phyloP scores from a whole-genome alignment of 2,888 invertebrate species.

The Brenthis ino region DNA sequence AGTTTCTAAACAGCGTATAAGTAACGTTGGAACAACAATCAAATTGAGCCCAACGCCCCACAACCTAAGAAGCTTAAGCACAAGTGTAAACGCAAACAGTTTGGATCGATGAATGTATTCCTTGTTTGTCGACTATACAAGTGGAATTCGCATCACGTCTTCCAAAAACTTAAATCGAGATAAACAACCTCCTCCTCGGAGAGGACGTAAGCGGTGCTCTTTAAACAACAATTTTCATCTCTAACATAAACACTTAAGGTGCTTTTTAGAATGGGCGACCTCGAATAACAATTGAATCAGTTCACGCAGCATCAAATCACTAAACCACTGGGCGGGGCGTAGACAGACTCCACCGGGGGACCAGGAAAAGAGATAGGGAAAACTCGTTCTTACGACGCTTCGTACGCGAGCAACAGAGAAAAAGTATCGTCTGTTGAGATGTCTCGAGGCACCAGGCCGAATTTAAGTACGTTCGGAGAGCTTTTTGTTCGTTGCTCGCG shows the following conservation, averaged over 20 bases:
- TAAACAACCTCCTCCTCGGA: conserved; percentile 76
- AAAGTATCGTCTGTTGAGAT: conserved; percentile 59
- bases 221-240: conserved; percentile 79
- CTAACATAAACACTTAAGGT: conserved; percentile 74
- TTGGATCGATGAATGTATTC: conserved; percentile 75
- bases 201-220: conserved; percentile 75
- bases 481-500: conserved; percentile 75
- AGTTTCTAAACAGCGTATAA: conserved; percentile 77
- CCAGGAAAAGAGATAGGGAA: conserved; percentile 69
- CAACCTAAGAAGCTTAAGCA: conserved; percentile 63
- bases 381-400: conserved; percentile 49
- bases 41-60: conserved; percentile 59
- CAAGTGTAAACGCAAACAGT: conserved; percentile 54
- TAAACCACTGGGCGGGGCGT: conserved; percentile 82
- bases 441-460: conserved; percentile 70
- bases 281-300: conserved; percentile 80
- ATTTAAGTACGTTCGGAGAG: conserved; percentile 72
- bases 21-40: conserved; percentile 74
- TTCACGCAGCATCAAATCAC: conserved; percentile 83
- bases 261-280: conserved; percentile 66
- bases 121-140: conserved; percentile 77
- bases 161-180: conserved; percentile 81
- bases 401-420: conserved; percentile 64
- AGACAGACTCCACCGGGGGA: conserved; percentile 77
- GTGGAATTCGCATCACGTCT: conserved; percentile 81